These are phyloP conservation scores for Eurytoma californica DNA, from an alignment of 2,888 invertebrate genomes.

Conservation along the genomic window DNA sequence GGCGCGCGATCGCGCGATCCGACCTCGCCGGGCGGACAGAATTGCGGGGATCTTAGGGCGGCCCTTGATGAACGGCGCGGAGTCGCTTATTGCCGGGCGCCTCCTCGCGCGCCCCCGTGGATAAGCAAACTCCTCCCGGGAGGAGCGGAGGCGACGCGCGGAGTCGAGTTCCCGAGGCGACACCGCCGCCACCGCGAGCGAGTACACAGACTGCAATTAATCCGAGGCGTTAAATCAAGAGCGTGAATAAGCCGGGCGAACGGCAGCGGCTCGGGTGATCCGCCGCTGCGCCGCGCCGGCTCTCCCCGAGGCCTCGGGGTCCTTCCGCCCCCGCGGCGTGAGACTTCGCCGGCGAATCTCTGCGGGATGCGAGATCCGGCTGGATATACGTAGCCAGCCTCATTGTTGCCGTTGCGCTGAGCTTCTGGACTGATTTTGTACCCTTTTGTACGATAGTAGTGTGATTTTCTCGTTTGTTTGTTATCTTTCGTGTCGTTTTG, in stretches of 20 bases:
- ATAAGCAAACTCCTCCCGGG: conserved; percentile 11
- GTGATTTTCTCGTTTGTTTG: no score
- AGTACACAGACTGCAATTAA: conserved; percentile 70
- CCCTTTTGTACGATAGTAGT: neutral
- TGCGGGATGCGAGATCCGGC: neutral
- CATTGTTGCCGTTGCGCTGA: conserved; percentile 18
- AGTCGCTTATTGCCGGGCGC: conserved; percentile 14
- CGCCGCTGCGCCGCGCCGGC: neutral
- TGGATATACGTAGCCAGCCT: no score
- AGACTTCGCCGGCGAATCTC: conserved; percentile 7
- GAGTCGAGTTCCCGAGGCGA: neutral
- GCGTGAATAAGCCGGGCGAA: conserved; percentile 63
- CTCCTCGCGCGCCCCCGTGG: neutral
- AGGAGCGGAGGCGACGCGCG: neutral
- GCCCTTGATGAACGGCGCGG: conserved; percentile 21
- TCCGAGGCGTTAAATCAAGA: conserved; percentile 71
- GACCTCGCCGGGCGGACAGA: neutral
- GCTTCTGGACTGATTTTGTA: neutral
- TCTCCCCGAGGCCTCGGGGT: neutral
- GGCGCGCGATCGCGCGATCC: neutral
- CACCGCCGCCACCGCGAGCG: conserved; percentile 43
- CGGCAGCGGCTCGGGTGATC: neutral
- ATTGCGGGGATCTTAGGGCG: conserved; percentile 9
- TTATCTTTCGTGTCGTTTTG: no score
- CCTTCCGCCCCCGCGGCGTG: neutral